phyloP scores from a whole-genome alignment of 2,797 vertebrate species.

The Picus viridis region DNA sequence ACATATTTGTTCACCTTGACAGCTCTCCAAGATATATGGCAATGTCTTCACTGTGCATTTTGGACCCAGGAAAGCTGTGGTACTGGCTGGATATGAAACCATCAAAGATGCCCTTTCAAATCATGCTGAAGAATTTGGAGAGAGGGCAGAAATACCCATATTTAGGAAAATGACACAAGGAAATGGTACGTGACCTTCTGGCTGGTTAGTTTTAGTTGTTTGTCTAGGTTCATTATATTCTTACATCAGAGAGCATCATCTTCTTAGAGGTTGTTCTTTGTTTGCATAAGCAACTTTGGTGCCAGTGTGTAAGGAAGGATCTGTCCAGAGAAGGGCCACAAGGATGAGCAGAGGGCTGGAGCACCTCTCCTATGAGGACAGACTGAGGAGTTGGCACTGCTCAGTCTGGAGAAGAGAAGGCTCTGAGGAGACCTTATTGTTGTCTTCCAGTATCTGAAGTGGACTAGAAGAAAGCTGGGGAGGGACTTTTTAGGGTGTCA shows the following conservation, averaged over 20 bases:
- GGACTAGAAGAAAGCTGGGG: too few species aligned
- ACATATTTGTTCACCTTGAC: neutral
- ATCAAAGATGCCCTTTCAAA: slow-evolving; percentile 79
- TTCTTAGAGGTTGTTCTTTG: neutral
- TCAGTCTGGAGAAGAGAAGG: too few species aligned
- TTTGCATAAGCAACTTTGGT: neutral
- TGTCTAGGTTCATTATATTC: neutral
- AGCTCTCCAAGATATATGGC: slow-evolving; percentile 77
- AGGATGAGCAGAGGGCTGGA: too few species aligned
- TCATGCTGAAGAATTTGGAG: slow-evolving; percentile 74
- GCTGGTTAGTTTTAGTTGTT: neutral
- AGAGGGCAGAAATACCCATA: slow-evolving; percentile 72
- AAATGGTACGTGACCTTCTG: slow-evolving; percentile 49
- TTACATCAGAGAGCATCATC: neutral
- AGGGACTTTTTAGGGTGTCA: too few species aligned
- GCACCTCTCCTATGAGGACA: too few species aligned
- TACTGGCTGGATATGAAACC: slow-evolving; percentile 71
- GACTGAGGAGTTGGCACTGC: too few species aligned
- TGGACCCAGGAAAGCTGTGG: slow-evolving; percentile 66
- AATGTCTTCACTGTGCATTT: slow-evolving; percentile 73
- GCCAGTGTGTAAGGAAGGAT: neutral
- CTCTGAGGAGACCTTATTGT: too few species aligned
- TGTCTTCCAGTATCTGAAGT: too few species aligned
- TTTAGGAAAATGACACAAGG: slow-evolving; percentile 59
- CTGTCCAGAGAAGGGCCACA: too few species aligned